A percentile compares a stretch with the other conserved stretches of the same genome.
Conservation (phyloP, 2,113 vertebrate species). For the Daboia siamensis region DNA sequence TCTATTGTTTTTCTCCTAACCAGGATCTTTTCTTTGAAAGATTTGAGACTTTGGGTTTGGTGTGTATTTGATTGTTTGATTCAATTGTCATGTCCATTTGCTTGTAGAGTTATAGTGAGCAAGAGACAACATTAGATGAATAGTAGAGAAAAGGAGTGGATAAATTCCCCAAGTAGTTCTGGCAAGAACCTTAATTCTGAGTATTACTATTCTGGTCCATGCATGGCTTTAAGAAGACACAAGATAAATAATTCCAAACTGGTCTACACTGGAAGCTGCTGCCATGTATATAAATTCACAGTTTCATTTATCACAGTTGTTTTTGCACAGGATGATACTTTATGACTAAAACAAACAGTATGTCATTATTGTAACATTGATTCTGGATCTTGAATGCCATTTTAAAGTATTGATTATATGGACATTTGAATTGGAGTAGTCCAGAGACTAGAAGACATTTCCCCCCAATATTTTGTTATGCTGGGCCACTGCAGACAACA, state of each 20-base stretch:
- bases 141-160: constrained; percentile 26
- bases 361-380: neutral
- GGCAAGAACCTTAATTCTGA: constrained; percentile 6
- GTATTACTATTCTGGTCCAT: neutral
- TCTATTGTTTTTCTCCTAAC: constrained; percentile 32
- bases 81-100: constrained; percentile 31
- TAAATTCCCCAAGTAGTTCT: constrained; percentile 30
- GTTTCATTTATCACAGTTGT: constrained; percentile 7
- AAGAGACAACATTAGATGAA: constrained; percentile 28
- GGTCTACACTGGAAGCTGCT: neutral
- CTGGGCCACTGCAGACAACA: neutral
- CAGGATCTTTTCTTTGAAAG: constrained; percentile 25
- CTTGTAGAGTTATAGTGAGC: constrained; percentile 9
- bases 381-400: constrained; percentile 10
- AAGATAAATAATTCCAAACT: neutral
- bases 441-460: neutral
- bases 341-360: neutral
- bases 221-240: neutral
- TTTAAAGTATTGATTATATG: constrained; percentile 2
- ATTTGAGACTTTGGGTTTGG: constrained; percentile 17
- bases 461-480: too few species aligned
- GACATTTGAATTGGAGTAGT: neutral
- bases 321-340: neutral
- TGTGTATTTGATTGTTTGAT: neutral
- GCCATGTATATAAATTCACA: neutral